Conservation (phyloP, 2,797 vertebrate species). For the Emydoidea blandingii region DNA sequence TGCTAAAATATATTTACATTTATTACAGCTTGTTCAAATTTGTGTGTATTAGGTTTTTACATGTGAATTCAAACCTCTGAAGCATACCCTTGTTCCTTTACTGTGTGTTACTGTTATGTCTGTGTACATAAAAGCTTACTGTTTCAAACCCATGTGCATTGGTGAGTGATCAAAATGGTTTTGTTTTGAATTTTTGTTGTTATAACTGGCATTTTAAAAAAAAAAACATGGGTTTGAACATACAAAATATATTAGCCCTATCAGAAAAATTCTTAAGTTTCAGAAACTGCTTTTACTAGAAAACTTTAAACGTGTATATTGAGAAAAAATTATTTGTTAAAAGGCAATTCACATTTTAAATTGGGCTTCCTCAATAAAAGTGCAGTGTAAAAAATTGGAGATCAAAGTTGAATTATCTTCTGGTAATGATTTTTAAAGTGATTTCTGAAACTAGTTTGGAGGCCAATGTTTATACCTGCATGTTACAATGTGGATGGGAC, state of each 20-base stretch:
- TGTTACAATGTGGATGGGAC: background rate
- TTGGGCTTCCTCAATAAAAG: background rate
- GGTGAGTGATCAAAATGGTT: constrained; percentile 11
- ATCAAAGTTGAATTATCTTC: background rate
- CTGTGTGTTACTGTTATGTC: constrained; percentile 25
- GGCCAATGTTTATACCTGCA: constrained; percentile 4
- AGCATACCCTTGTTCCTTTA: constrained; percentile 24
- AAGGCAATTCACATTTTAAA: background rate
- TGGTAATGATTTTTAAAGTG: background rate
- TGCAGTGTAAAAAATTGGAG: background rate
- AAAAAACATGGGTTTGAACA: constrained; percentile 42
- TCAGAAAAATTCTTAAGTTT: constrained; percentile 24
- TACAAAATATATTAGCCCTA: background rate
- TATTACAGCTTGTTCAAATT: background rate
- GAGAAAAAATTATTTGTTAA: background rate
- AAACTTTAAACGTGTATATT: background rate
- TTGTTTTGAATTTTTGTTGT: constrained; percentile 24
- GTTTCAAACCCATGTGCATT: constrained; percentile 5
- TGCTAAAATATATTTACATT: background rate
- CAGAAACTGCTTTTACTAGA: constrained; percentile 19
- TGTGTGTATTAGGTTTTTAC: background rate
- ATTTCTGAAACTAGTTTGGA: constrained; percentile 59
- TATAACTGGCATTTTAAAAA: background rate
- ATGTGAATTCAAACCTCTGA: background rate
- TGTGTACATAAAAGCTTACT: constrained; percentile 24